These are phyloP conservation scores for Ceratina calcarata DNA, from an alignment of 1,140 invertebrate species.

Conservation along the genomic window DNA sequence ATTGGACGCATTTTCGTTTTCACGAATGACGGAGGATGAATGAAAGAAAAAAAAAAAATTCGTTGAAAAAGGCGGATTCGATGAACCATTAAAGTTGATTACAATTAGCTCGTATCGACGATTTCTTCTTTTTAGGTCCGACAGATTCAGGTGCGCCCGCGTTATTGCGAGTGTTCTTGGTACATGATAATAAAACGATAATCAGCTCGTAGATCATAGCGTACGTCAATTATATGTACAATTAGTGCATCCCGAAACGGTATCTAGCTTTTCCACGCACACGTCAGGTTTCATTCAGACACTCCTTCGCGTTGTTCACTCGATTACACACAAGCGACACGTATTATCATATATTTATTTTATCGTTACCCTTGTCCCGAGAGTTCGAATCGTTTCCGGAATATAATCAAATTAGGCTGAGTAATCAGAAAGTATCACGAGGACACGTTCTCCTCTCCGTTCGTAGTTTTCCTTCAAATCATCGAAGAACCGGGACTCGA, in stretches of 20 bases:
- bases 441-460: background rate
- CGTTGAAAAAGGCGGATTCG: slow-evolving; percentile 62
- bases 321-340: slow-evolving; percentile 37
- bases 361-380: background rate
- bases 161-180: slow-evolving; percentile 2
- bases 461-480: background rate
- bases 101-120: slow-evolving; percentile 58
- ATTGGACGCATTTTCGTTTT: slow-evolving; percentile 30
- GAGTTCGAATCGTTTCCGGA: slow-evolving; percentile 15
- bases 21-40: slow-evolving; percentile 27
- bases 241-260: slow-evolving; percentile 13
- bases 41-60: slow-evolving; percentile 39
- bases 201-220: slow-evolving; percentile 51
- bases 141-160: slow-evolving; percentile 1
- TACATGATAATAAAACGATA: slow-evolving; percentile 51
- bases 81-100: slow-evolving; percentile 56
- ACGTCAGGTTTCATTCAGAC: slow-evolving; percentile 41
- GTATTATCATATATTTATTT: background rate
- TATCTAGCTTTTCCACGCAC: slow-evolving; percentile 2
- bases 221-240: slow-evolving; percentile 59
- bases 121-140: slow-evolving; percentile 53
- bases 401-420: background rate
- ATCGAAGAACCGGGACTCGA: background rate
- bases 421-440: background rate
- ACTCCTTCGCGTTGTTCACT: slow-evolving; percentile 27